These are phyloP conservation scores for Thymelicus lineola DNA, from an alignment of 2,888 invertebrate genomes.

Conservation along the genomic window DNA sequence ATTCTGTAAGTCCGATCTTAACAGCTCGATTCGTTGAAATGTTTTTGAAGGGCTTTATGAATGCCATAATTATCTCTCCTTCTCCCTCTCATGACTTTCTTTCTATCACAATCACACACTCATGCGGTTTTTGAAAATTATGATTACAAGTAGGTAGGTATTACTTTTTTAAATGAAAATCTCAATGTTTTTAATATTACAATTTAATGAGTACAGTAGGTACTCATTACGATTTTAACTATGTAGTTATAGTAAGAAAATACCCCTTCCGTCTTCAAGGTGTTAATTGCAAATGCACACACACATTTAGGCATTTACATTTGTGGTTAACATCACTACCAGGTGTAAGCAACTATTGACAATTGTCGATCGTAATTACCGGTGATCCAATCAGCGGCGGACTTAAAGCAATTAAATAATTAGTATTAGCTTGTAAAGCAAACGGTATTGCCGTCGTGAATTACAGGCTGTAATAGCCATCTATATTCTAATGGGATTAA, in stretches of 20 bases:
- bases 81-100: no score
- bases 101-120: no score
- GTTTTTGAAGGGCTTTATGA: no score
- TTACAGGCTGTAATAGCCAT: slow-evolving; percentile 71
- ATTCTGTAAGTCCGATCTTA: no score
- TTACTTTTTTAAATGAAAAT: no score
- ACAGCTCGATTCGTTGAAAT: no score
- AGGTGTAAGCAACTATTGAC: slow-evolving; percentile 36
- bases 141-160: no score
- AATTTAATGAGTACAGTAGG: no score
- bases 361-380: slow-evolving; percentile 32
- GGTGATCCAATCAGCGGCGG: slow-evolving; percentile 34
- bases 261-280: background rate
- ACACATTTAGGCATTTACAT: background rate
- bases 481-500: slow-evolving; percentile 80
- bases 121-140: no score
- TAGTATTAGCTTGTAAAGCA: slow-evolving; percentile 60
- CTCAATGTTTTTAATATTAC: no score
- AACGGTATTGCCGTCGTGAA: slow-evolving; percentile 61
- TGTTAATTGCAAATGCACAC: slow-evolving; percentile 18
- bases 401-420: slow-evolving; percentile 60
- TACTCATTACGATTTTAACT: no score
- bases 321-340: slow-evolving; percentile 25
- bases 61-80: no score
- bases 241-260: background rate